A percentile compares a stretch with the other conserved stretches of the same genome.
Evolutionary conservation across 2,113 vertebrate species (phyloP).

Genomic region (Ailuropoda melanoleuca): DNA sequence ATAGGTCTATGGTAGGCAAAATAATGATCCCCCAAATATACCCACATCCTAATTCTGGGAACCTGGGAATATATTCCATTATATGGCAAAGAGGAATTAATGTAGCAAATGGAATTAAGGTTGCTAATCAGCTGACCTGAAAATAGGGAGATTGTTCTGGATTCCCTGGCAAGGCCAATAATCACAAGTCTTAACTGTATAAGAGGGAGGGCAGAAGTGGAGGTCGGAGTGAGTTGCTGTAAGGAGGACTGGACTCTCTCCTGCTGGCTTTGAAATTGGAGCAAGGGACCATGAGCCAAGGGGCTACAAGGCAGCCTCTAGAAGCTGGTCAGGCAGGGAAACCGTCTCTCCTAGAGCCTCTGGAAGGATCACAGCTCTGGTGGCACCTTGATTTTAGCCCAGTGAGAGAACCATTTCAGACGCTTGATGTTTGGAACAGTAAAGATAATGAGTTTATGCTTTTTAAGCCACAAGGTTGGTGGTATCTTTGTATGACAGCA

Average conservation of each 20-base stretch:
- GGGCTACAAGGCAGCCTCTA: not conserved
- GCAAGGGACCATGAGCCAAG: not conserved
- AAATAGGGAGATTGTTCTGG: not conserved
- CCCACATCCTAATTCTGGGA: not conserved
- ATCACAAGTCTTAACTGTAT: not conserved
- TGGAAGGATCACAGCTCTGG: not conserved
- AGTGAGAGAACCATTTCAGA: not conserved
- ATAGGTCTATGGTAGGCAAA: not conserved
- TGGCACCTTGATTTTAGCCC: not conserved
- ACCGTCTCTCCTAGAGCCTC: not conserved
- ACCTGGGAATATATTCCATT: not conserved
- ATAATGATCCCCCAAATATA: not conserved
- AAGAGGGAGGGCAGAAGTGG: not conserved
- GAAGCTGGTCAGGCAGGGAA: not conserved
- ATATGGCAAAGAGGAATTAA: not conserved
- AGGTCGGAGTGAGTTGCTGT: not conserved
- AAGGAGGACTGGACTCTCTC: not conserved
- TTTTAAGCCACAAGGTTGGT: not conserved
- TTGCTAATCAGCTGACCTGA: not conserved
- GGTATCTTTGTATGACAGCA: not conserved
- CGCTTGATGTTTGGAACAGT: not conserved
- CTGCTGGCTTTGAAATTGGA: slow-evolving; percentile 22
- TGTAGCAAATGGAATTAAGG: not conserved
- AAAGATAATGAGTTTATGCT: not conserved
- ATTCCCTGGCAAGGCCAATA: not conserved